Evolutionary conservation across 2,888 invertebrate species (phyloP).

Genomic region (Ashinkailepas kermadecensis): DNA sequence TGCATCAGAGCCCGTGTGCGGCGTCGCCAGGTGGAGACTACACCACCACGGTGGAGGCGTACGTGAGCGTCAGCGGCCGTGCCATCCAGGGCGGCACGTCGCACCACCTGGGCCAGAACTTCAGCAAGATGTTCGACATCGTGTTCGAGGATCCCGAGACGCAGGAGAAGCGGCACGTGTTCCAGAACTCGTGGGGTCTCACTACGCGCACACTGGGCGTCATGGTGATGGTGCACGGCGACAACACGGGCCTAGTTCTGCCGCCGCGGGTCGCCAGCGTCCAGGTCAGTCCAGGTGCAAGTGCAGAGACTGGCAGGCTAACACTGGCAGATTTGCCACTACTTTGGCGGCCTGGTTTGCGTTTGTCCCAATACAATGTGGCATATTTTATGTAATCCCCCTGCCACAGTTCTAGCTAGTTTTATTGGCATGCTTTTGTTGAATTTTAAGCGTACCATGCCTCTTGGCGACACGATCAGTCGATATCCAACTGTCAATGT

Average conservation of each 20-base stretch:
- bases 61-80: slow-evolving; percentile 84
- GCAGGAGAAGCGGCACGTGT: slow-evolving; percentile 66
- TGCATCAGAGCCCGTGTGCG: no score
- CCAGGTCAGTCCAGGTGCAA: slow-evolving; percentile 50
- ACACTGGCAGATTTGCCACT: no score
- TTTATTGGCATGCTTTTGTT: no score
- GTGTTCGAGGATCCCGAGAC: slow-evolving; percentile 87
- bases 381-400: no score
- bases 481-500: no score
- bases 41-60: slow-evolving; percentile 95
- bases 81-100: slow-evolving; percentile 96
- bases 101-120: slow-evolving; percentile 97
- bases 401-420: no score
- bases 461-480: no score
- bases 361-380: no score
- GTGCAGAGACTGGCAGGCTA: no score
- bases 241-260: slow-evolving; percentile 90
- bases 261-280: slow-evolving; percentile 85
- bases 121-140: slow-evolving; percentile 99
- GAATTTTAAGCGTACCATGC: no score
- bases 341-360: no score
- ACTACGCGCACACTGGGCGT: slow-evolving; percentile 64
- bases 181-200: slow-evolving; percentile 97
- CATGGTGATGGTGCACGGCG: slow-evolving; percentile 74
- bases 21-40: slow-evolving; percentile 69